Evolutionary conservation across 2,113 vertebrate species (phyloP), one percentile per base, ranked within the genome.

Genomic region (Mola mola): DNA sequence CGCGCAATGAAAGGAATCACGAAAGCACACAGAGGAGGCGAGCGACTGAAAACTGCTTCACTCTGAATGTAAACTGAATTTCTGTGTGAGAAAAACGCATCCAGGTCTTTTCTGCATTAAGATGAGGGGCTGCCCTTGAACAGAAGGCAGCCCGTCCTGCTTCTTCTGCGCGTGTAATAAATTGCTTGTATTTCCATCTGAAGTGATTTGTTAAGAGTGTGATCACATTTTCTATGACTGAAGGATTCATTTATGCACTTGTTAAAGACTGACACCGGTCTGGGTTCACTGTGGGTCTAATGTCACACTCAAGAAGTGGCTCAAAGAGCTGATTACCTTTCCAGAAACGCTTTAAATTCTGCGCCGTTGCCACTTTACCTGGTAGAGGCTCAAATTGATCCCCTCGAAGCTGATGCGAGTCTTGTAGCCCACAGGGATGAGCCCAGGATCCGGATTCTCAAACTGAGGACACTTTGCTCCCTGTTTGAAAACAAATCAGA

Each of bases 391-490:
- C 74, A 98, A 88, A 87, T 98, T 93, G 52, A 90, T 91, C 63
- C 97, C 97, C 81, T 94, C 89, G 61, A 98, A 98, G 75, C 72
- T 74, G 75, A 98, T 95, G 0, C 9, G 82, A 6, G 90, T 95
- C 88, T 73, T 88, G 22, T 88, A 82, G 55, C 94, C 94, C 85
- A 98, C 93, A 1, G 96, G 93, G 79, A 98, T 95, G 66, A 95
- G 92, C 37, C 82, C 31, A 1, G 95, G 96, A 40, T 79, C 87
- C 16, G 94, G 94, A 43, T 92, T 89, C 86, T 96, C 92, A 81
- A 98, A 98, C 61, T 92, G 93, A 2, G 97, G 97, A 81, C 97
- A 98, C 47, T 78, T 85, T 29, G 81, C 84, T 78, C 90, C 92
- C 95, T 98, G 79, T 36, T 62, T 51, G 36, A 33, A 31, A 74